Evolutionary conservation across 2,113 vertebrate species (phyloP).

Genomic region (Formicarius rufipectus): DNA sequence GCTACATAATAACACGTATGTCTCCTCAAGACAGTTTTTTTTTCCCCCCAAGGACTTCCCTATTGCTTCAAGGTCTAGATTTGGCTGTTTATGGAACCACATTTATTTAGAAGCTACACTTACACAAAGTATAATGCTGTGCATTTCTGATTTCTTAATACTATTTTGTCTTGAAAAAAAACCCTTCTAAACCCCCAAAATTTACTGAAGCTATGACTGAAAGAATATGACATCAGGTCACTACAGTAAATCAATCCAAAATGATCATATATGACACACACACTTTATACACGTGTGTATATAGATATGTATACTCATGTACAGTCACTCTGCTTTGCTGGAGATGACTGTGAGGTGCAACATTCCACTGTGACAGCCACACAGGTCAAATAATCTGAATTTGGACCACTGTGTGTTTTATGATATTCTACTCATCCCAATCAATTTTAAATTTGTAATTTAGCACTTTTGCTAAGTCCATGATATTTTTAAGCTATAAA

Average conservation of each 20-base stretch:
- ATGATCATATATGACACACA: neutral
- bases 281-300: neutral
- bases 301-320: accelerated
- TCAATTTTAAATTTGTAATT: neutral
- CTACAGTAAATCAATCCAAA: neutral
- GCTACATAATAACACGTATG: neutral
- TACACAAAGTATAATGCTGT: neutral
- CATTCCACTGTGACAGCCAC: neutral
- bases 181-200: neutral
- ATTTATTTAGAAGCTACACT: slow-evolving; percentile 13
- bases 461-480: neutral
- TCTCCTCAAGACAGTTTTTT: neutral
- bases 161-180: neutral
- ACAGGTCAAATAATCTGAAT: neutral
- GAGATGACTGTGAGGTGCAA: neutral
- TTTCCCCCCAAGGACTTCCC: neutral
- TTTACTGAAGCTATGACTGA: slow-evolving; percentile 1
- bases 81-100: neutral
- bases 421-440: neutral
- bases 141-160: slow-evolving; percentile 33
- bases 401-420: neutral
- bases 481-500: neutral
- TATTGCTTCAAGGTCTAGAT: neutral
- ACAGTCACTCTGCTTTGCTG: neutral
- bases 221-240: neutral